Conservation (phyloP, 2,797 vertebrate species). For the Todus mexicanus region DNA sequence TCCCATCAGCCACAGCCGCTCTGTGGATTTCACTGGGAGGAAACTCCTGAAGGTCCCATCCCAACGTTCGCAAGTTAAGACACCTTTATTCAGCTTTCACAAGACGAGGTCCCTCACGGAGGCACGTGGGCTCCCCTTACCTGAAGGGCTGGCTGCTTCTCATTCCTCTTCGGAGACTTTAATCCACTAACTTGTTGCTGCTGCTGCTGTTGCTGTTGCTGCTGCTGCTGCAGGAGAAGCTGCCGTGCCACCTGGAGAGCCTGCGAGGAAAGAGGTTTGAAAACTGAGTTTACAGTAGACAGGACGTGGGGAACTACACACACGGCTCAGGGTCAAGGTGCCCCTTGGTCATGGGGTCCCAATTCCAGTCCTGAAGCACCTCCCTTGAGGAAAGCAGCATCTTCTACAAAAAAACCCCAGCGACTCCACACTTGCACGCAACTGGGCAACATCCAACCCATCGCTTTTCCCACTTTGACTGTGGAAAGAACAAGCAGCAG, state of each 20-base stretch:
- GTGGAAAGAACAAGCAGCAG: neutral
- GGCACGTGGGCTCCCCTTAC: constrained; percentile 64
- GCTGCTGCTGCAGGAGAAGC: constrained; percentile 85
- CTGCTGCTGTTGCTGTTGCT: constrained; percentile 54
- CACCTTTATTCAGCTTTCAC: neutral
- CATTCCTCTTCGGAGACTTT: constrained; percentile 91
- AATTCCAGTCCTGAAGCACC: neutral
- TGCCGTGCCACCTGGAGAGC: constrained; percentile 95
- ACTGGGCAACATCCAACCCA: rapidly evolving
- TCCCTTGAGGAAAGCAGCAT: neutral
- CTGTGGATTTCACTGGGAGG: neutral
- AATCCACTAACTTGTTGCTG: constrained; percentile 85
- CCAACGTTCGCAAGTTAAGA: neutral
- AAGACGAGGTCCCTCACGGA: neutral
- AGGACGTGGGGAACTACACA: neutral
- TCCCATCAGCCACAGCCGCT: neutral
- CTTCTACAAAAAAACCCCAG: neutral
- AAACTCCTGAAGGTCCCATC: neutral
- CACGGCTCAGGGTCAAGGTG: neutral
- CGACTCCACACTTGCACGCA: neutral
- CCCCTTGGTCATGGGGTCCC: neutral
- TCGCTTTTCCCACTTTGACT: neutral
- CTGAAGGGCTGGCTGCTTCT: constrained; percentile 91
- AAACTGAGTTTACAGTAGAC: constrained; percentile 19
- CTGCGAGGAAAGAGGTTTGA: constrained; percentile 72